Evolutionary conservation across 2,888 invertebrate species (phyloP).

Genomic region (Plebejus anna): DNA sequence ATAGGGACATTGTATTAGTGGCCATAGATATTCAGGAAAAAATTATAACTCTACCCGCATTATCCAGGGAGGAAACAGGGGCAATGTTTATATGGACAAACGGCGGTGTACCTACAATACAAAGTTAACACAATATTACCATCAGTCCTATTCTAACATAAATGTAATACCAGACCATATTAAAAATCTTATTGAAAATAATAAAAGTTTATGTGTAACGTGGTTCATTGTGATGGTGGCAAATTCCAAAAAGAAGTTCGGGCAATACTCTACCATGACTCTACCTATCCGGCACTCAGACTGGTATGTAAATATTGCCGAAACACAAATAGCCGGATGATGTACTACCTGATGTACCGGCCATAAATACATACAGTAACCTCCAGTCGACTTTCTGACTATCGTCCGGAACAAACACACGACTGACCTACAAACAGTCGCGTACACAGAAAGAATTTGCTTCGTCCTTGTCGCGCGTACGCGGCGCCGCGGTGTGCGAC

Average conservation of each 20-base stretch:
- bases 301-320: not conserved
- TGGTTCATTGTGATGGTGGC: not conserved
- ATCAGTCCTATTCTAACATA: no score
- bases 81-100: no score
- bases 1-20: no score
- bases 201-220: no score
- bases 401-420: constrained; percentile 76
- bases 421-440: constrained; percentile 78
- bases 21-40: no score
- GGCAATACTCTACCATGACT: not conserved
- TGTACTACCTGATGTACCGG: constrained; percentile 36
- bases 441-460: constrained; percentile 65
- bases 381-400: constrained; percentile 79
- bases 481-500: constrained; percentile 48
- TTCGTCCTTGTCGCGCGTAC: constrained; percentile 60
- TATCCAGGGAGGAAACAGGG: no score
- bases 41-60: no score
- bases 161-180: no score
- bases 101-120: no score
- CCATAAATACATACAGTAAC: constrained; percentile 64
- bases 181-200: no score
- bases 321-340: constrained; percentile 27
- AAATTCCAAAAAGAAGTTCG: not conserved
- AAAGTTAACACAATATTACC: no score
- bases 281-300: not conserved